phyloP scores from a whole-genome alignment of 2,113 vertebrate genomes.

The Rhadina sibilatrix region DNA sequence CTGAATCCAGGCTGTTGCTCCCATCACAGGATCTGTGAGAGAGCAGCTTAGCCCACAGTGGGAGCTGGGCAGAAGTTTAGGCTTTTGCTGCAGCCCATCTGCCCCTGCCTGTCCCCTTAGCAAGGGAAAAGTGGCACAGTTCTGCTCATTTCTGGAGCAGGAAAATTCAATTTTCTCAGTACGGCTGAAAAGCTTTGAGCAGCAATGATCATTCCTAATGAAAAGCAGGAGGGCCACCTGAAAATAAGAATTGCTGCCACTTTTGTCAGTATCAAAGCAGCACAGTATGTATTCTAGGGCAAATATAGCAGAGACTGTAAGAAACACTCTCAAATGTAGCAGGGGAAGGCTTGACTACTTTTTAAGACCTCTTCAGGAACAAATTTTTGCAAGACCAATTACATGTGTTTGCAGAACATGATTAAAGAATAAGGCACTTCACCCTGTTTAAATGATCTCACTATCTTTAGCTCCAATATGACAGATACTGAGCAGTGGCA shows the following conservation, averaged over 20 bases:
- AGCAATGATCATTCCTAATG: background rate
- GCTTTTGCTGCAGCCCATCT: background rate
- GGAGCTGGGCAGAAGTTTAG: background rate
- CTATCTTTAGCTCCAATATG: background rate
- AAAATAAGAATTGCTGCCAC: background rate
- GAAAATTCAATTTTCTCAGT: background rate
- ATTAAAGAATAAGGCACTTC: background rate
- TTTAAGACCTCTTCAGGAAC: background rate
- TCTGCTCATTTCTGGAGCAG: background rate
- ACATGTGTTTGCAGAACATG: accelerated
- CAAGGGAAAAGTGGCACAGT: background rate
- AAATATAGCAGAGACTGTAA: background rate
- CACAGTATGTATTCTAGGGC: background rate
- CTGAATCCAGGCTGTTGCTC: background rate
- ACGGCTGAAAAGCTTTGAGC: background rate
- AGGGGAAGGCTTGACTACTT: background rate
- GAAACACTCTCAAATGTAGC: background rate
- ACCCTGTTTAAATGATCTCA: background rate
- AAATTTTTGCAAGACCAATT: conserved; percentile 7
- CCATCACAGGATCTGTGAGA: background rate
- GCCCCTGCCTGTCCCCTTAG: background rate
- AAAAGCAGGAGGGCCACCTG: background rate
- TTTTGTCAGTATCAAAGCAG: background rate
- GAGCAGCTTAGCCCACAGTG: background rate
- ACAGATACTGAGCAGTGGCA: background rate